Base-by-base conservation (phyloP, 1,140 invertebrate genomes). In the Euura saliciscinereae region DNA sequence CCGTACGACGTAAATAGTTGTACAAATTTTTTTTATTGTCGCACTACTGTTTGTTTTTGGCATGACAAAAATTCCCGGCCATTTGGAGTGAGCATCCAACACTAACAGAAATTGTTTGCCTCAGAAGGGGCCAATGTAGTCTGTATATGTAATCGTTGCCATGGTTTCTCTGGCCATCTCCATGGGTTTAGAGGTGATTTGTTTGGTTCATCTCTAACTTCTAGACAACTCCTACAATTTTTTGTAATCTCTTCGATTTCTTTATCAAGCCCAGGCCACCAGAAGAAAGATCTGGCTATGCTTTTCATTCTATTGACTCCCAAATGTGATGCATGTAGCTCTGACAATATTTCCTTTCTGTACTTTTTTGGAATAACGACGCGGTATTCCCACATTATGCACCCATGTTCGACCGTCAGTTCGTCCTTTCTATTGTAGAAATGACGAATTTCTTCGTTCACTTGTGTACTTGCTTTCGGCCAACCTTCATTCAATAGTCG, bases 291-390 rank as follows among this genome's bases (percentile, higher is more conserved):
- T 45, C 78, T 74, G 2, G 78, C 74, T 59, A 76, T 46, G 2
- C 72, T 43, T 72, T 79, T 79, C 65, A 77, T 77, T 68, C 76
- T 78, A 0, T 77, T 77, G 43, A 79, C 68, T 8, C 77, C 78
- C n/a, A 79, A 46, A 76, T 79, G 78, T 7, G 71, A 68, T 8
- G 66, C 43, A 69, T 80, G 78, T 44, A 80, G 66, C 68, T 79
- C 70, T 13, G 74, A 51, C 11, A 79, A 75, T 10, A 80, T 28
- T 73, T 65, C 45, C 45, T 74, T 45, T 43, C 74, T 59, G 5
- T 77, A 66, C 3, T 28, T 64, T 6, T 43, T 45, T 6, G 78
- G 77, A 42, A 78, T 73, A 1, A 78, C 68, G 1, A 79, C 68
- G 2, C 74, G 51, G 11, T 73, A 46, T 65, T 71, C 74, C 68